These are phyloP conservation scores for Dinothrombium tinctorium DNA, from an alignment of 1,140 invertebrate genomes.

Conservation along the genomic window DNA sequence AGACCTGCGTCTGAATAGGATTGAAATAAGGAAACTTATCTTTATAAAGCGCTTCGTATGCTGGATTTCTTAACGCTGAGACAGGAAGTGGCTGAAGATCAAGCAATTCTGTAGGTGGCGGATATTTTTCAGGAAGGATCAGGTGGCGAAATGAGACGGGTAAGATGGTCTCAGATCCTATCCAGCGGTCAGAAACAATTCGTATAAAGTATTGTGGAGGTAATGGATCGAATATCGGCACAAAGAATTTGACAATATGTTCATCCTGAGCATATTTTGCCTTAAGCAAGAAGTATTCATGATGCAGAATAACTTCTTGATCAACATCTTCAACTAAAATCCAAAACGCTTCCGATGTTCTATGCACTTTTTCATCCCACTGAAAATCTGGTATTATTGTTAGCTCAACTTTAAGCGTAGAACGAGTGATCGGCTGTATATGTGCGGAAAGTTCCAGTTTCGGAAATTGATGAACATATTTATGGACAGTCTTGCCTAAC, in stretches of 20 bases:
- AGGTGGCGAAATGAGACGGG: slow-evolving; percentile 94
- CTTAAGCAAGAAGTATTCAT: slow-evolving; percentile 93
- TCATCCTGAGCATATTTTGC: slow-evolving; percentile 81
- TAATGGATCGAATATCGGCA: slow-evolving; percentile 90
- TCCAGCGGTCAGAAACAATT: slow-evolving; percentile 33
- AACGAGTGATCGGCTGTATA: slow-evolving; percentile 90
- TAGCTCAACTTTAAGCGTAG: slow-evolving; percentile 76
- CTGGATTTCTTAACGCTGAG: slow-evolving; percentile 40
- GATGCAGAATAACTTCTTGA: slow-evolving; percentile 73
- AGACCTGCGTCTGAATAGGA: slow-evolving; percentile 97
- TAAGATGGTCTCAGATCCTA: slow-evolving; percentile 61
- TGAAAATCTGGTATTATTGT: slow-evolving; percentile 98
- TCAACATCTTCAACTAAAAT: slow-evolving; percentile 96
- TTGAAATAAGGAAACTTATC: slow-evolving; percentile 84
- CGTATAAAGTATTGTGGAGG: slow-evolving; percentile 93
- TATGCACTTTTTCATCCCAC: slow-evolving; percentile 95
- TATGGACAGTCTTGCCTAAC: slow-evolving; percentile 88
- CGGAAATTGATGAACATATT: slow-evolving; percentile 91
- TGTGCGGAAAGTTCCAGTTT: slow-evolving; percentile 82
- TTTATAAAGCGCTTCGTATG: slow-evolving; percentile 61
- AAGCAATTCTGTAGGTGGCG: slow-evolving; percentile 89
- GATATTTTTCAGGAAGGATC: slow-evolving; percentile 91
- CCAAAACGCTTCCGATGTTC: slow-evolving; percentile 66
- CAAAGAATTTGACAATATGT: slow-evolving; percentile 91
- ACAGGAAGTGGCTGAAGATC: slow-evolving; percentile 87